Percentiles rank a stretch among this genome's conserved stretches.
These are phyloP conservation scores for Drosophila virilis DNA, from an alignment of 1,140 invertebrate species.

Conservation along the genomic window DNA sequence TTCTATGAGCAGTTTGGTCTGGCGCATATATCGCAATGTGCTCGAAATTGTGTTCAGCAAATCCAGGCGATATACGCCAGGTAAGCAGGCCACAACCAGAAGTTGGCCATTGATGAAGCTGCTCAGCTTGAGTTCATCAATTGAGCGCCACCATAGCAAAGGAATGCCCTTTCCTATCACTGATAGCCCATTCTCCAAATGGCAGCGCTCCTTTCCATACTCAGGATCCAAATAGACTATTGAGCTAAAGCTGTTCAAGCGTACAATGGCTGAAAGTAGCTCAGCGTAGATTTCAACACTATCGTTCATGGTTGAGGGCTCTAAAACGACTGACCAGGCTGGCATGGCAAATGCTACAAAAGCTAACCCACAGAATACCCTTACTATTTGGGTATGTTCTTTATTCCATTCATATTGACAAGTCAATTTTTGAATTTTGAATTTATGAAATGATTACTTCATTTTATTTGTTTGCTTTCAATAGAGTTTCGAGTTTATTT, in stretches of 20 bases:
- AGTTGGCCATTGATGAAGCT: slow-evolving; percentile 24
- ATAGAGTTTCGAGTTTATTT: no score
- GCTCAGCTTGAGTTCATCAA: neutral
- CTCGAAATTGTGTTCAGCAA: slow-evolving; percentile 10
- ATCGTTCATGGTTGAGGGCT: slow-evolving; percentile 22
- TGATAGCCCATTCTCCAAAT: slow-evolving; percentile 1
- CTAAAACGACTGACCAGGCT: neutral
- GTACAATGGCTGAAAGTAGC: slow-evolving; percentile 10
- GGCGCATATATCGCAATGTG: slow-evolving; percentile 37
- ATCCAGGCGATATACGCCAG: slow-evolving; percentile 36
- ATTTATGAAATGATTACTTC: no score
- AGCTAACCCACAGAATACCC: neutral
- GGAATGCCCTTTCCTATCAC: slow-evolving; percentile 10
- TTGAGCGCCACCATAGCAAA: slow-evolving; percentile 35
- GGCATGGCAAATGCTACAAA: neutral
- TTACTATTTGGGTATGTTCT: neutral
- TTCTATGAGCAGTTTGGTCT: slow-evolving; percentile 55
- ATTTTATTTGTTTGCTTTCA: no score
- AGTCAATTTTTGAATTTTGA: no score
- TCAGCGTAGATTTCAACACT: slow-evolving; percentile 20
- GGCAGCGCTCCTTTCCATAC: slow-evolving; percentile 10
- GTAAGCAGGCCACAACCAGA: slow-evolving; percentile 50
- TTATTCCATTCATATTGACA: neutral
- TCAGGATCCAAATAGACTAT: slow-evolving; percentile 36
- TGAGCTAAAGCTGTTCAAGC: slow-evolving; percentile 19